Evolutionary conservation across 2,797 vertebrate species (phyloP), one percentile per base, ranked within the genome.

Genomic region (Tenualosa ilisha): DNA sequence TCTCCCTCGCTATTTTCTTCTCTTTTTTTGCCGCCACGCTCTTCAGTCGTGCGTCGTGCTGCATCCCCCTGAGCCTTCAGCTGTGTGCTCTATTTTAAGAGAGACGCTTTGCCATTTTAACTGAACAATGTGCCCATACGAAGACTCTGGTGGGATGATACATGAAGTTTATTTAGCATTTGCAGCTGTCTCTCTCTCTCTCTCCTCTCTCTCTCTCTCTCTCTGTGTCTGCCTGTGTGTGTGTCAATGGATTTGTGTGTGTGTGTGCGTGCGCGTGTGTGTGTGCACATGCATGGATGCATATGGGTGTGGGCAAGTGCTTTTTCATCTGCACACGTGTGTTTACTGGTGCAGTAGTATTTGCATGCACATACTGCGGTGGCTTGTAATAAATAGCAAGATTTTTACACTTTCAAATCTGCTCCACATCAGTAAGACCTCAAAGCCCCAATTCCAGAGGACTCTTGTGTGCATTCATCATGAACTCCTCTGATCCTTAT

Each of bases 1-100:
- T 63, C n/a, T 63, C 22, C n/a, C 59, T 63, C 59, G 6, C 59
- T 24, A 63, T 63, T 8, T 63, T 24, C 9, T 9, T 63, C 3
- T 63, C 9, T 0, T 24, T 63, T 63, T 9, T 63, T 56, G 17
- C 54, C 54, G 15, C 17, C 54, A 5, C 20, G 54, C 54, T 24
- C 59, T 9, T 63, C 22, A 24, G 5, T 63, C n/a, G 59, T 61
- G 59, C 59, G 59, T 61, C 59, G 59, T 24, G 59, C 59, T 9
- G 59, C 59, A 24, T 63, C 22, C 59, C n/a, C 59, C 59, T 24
- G 59, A 24, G 59, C 59, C 59, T 63, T 63, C 59, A 63, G 59
- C 59, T 63, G 59, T 63, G 59, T 63, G 59, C 59, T 63, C 59
- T 63, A 63, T 63, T 63, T 63, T 63, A 63, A 24, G n/a, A 59